Conservation (phyloP, 2,113 vertebrate species). For the Ochotona princeps region DNA sequence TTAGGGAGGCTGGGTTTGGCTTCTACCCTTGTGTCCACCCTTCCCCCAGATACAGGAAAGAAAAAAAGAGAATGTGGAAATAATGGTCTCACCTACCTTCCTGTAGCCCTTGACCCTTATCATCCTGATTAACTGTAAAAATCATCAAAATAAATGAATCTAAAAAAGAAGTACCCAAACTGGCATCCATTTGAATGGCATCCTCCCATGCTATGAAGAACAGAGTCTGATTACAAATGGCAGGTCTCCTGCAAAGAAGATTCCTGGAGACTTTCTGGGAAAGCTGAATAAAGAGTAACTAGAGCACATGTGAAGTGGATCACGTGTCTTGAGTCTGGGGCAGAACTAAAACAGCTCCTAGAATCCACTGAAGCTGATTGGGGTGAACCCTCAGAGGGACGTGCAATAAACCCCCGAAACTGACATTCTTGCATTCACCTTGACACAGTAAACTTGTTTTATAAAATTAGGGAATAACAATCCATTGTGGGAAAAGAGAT, state of each 20-base stretch:
- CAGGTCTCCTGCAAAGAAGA: background rate
- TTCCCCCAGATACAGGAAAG: too few relatives aligned
- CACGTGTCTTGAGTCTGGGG: background rate
- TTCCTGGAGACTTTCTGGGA: background rate
- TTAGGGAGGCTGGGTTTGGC: too few relatives aligned
- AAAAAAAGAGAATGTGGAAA: too few relatives aligned
- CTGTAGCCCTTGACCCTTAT: too few relatives aligned
- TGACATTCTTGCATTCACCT: background rate
- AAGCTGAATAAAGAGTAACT: background rate
- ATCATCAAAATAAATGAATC: too few relatives aligned
- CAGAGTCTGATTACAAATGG: background rate
- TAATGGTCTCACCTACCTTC: too few relatives aligned
- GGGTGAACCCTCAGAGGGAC: background rate
- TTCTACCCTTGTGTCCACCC: too few relatives aligned
- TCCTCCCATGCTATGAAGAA: background rate
- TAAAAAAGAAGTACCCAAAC: too few relatives aligned
- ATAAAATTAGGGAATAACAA: background rate
- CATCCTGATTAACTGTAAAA: too few relatives aligned
- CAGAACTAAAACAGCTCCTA: background rate
- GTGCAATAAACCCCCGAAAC: background rate
- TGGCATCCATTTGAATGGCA: background rate
- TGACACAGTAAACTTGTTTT: background rate
- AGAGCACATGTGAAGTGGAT: background rate
- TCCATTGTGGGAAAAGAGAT: background rate
- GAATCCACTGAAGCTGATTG: background rate